Evolutionary conservation across 2,888 invertebrate genomes (phyloP), one percentile per base, ranked within the genome.

Genomic region (Mycalesis mineus): DNA sequence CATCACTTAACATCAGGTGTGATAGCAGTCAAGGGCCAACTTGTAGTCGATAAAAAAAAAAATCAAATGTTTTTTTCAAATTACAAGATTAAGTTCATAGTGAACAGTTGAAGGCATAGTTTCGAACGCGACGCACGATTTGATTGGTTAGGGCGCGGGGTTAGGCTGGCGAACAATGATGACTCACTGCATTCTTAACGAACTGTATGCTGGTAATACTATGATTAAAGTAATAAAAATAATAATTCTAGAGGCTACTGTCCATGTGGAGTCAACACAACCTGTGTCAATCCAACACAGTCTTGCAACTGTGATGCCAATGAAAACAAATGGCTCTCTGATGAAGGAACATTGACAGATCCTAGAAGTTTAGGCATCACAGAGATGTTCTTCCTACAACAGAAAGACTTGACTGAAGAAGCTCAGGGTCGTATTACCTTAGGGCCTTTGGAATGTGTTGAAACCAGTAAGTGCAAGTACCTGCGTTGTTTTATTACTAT

Each of bases 271-370:
- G 93, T 95, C 64, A 95, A 95, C 73, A 93, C 93, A 68, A 95
- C 95, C 54, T 97, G 97, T 82, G 94, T 94, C 49, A 94, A 95
- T 77, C 92, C 94, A 37, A 92, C 93, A 48, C 93, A 95, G 72
- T 94, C 95, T 68, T 98, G 98, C 87, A 97, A 97, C 83, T 98
- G 98, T 75, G 98, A 98, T 80, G 93, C 94, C 13, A 94, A 94
- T 51, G 95, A 95, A 74, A 94, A 94, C 67, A 95, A 96, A 80
- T 97, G 97, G 96, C 92, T 94, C 65, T 94, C 95, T 1, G 98
- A 98, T 75, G 96, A 96, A 82, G 97, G 97, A 3, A 95, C 93
- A 68, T 95, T 96, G 72, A 94, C 93, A 8, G 92, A 93, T 65
- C 94, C 95, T 0, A 92, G 92, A 67, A 96, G 97, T 72, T 91